phyloP scores from a whole-genome alignment of 2,797 vertebrate genomes.

The Syndactyla subalaris region DNA sequence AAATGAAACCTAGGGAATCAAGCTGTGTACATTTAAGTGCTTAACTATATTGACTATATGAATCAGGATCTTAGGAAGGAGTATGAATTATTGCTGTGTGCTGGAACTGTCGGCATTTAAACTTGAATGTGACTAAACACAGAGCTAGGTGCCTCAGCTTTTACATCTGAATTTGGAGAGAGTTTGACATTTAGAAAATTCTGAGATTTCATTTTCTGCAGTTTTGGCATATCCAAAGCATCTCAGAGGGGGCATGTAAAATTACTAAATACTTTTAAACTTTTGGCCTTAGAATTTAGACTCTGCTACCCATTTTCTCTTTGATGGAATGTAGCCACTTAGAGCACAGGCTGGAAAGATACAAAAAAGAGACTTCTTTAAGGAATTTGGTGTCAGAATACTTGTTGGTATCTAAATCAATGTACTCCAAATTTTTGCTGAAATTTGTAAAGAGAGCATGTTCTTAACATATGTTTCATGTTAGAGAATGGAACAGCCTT shows the following conservation, averaged over 20 bases:
- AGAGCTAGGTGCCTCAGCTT: not conserved
- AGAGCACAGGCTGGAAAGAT: not conserved
- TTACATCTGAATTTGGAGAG: not conserved
- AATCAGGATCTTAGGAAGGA: not conserved
- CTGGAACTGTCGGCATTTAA: not conserved
- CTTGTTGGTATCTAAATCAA: not conserved
- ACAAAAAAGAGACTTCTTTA: not conserved
- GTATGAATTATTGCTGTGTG: not conserved
- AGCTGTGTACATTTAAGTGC: not conserved
- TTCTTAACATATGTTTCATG: slow-evolving; percentile 7
- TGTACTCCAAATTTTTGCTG: not conserved
- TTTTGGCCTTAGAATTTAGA: not conserved
- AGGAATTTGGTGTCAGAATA: not conserved
- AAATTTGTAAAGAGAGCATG: not conserved
- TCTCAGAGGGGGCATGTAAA: not conserved
- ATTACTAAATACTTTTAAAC: not conserved
- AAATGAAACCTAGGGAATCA: not conserved
- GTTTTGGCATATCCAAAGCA: not conserved
- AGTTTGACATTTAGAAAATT: slow-evolving; percentile 17
- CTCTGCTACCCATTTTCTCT: not conserved
- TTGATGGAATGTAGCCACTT: not conserved
- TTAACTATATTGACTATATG: not conserved
- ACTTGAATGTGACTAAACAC: not conserved
- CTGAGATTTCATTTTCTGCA: not conserved
- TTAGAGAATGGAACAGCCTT: not conserved